phyloP scores from a whole-genome alignment of 2,888 invertebrate genomes.

The Gibbula magus region DNA sequence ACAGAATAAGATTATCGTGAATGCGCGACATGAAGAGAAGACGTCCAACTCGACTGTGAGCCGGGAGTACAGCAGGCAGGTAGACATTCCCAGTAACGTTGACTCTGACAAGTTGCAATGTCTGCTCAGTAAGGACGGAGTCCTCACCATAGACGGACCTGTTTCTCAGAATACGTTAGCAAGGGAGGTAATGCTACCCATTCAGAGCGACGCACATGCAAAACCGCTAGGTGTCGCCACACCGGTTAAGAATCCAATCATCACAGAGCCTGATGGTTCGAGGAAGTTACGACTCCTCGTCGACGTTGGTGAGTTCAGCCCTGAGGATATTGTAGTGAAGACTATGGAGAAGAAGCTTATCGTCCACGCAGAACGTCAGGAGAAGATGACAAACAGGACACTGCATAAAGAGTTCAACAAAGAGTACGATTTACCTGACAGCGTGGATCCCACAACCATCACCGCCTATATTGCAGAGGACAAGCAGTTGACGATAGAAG shows the following conservation, averaged over 20 bases:
- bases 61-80: slow-evolving; percentile 68
- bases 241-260: slow-evolving; percentile 67
- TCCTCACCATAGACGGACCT: slow-evolving; percentile 68
- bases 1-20: slow-evolving; percentile 65
- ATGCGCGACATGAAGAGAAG: slow-evolving; percentile 66
- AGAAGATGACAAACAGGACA: slow-evolving; percentile 68
- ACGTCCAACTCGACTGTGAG: slow-evolving; percentile 60
- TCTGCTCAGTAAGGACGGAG: slow-evolving; percentile 68
- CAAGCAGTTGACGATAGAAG: slow-evolving; percentile 72
- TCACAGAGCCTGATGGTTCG: slow-evolving; percentile 70
- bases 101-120: slow-evolving; percentile 67
- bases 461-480: slow-evolving; percentile 72
- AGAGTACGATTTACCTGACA: slow-evolving; percentile 74
- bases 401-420: slow-evolving; percentile 74
- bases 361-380: slow-evolving; percentile 73
- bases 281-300: slow-evolving; percentile 65
- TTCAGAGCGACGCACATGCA: slow-evolving; percentile 50
- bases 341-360: slow-evolving; percentile 72
- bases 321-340: slow-evolving; percentile 73
- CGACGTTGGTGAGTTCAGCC: slow-evolving; percentile 72
- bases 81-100: slow-evolving; percentile 68
- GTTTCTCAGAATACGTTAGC: slow-evolving; percentile 46
- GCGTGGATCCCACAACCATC: slow-evolving; percentile 72
- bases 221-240: slow-evolving; percentile 58
- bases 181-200: slow-evolving; percentile 59